Evolutionary conservation across 2,797 vertebrate genomes (phyloP).

Genomic region (Protonibea diacanthus): DNA sequence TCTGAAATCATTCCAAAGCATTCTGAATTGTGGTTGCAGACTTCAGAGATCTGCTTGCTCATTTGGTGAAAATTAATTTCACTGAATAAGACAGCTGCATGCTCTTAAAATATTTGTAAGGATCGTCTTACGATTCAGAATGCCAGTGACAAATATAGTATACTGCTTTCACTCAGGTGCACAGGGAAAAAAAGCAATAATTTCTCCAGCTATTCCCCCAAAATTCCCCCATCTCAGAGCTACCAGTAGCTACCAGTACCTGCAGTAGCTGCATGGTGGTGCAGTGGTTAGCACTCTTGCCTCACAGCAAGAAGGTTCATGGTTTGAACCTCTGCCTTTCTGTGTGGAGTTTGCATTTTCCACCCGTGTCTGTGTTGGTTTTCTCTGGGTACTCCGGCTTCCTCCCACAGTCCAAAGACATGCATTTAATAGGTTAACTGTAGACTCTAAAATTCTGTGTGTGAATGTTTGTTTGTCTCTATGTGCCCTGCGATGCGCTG

Average conservation of each 20-base stretch:
- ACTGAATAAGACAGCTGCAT: conserved; percentile 10
- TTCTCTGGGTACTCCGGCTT: no score
- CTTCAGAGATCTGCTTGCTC: background rate
- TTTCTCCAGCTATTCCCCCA: background rate
- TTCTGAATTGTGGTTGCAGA: background rate
- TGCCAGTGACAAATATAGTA: conserved; percentile 5
- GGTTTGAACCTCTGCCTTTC: no score
- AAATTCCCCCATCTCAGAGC: background rate
- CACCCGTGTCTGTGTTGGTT: no score
- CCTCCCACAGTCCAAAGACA: no score
- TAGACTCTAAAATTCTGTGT: no score
- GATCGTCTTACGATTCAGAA: background rate
- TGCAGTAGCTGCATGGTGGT: no score
- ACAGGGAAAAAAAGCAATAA: conserved; percentile 1
- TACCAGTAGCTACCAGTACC: background rate
- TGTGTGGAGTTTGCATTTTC: no score
- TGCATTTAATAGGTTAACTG: no score
- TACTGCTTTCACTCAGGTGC: background rate
- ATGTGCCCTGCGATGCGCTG: no score
- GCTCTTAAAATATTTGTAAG: conserved; percentile 1
- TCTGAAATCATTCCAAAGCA: background rate
- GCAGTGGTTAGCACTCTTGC: no score
- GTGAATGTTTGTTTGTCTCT: no score
- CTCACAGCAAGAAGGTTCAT: no score
- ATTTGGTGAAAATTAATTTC: conserved; percentile 11